These are phyloP conservation scores for Rallus limicola DNA, from an alignment of 2,113 vertebrate species.

Conservation along the genomic window DNA sequence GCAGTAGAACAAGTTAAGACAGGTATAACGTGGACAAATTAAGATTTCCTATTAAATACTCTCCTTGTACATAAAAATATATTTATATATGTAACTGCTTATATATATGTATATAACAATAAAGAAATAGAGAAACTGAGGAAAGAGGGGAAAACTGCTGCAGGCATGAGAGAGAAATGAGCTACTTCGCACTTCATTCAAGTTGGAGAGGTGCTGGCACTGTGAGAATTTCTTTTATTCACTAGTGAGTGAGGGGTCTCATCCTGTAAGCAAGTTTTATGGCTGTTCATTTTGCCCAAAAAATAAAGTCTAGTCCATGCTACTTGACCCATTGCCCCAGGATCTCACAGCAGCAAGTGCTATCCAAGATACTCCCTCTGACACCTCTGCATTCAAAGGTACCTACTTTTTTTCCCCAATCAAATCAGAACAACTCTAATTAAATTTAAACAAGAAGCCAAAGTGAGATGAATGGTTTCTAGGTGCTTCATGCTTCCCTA, in stretches of 20 bases:
- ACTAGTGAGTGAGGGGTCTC: not conserved
- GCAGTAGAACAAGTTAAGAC: not conserved
- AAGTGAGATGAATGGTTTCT: constrained; percentile 60
- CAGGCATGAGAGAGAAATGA: not conserved
- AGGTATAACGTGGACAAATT: not conserved
- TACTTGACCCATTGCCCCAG: not conserved
- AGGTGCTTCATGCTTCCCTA: constrained; percentile 30
- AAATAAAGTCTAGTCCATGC: not conserved
- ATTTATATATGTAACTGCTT: no score
- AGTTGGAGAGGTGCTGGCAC: not conserved
- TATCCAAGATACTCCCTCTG: not conserved
- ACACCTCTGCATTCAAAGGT: not conserved
- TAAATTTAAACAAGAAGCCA: constrained; percentile 45
- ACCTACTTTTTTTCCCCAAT: not conserved
- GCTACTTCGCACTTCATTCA: not conserved
- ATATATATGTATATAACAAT: not conserved
- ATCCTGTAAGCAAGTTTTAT: not conserved
- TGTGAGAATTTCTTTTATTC: not conserved
- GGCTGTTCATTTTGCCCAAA: not conserved
- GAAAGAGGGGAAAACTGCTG: not conserved
- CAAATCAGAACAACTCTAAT: constrained; percentile 26
- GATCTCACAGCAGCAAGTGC: not conserved
- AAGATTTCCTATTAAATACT: not conserved
- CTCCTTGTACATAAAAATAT: not conserved
- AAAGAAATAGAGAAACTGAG: not conserved